Conservation (phyloP, 2,797 vertebrate species). For the Danionella dracula region DNA sequence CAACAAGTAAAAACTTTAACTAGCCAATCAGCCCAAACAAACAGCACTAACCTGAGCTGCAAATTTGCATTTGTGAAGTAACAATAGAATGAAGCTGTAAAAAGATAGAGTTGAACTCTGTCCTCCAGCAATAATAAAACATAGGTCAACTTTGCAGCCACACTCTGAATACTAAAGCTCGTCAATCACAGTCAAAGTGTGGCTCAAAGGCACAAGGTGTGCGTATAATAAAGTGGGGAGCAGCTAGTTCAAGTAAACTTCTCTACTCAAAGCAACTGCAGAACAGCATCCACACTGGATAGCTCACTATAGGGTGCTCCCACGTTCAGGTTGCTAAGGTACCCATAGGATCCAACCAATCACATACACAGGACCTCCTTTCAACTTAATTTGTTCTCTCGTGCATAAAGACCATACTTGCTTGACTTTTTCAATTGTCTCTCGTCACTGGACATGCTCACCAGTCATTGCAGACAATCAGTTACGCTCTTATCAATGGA, state of each 20-base stretch:
- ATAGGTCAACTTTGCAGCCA: neutral
- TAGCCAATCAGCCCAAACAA: neutral
- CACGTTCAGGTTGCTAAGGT: no score
- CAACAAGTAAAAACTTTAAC: neutral
- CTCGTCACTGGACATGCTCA: no score
- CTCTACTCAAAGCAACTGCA: no score
- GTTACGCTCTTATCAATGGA: no score
- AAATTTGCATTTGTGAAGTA: neutral
- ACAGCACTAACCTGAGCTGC: constrained; percentile 6
- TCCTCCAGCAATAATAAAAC: neutral
- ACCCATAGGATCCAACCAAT: no score
- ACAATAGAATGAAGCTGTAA: neutral
- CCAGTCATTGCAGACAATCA: no score
- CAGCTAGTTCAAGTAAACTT: neutral
- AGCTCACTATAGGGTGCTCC: no score
- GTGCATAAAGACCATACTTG: no score
- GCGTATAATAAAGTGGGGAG: neutral
- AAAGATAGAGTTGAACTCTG: constrained; percentile 10
- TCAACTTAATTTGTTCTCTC: no score
- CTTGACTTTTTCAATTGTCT: no score
- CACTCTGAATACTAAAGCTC: neutral
- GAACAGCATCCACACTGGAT: no score
- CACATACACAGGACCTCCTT: no score
- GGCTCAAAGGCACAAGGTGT: neutral
- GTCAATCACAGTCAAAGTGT: neutral